These are phyloP conservation scores for Acanthisitta chloris DNA, from an alignment of 2,113 vertebrate species.

Conservation along the genomic window DNA sequence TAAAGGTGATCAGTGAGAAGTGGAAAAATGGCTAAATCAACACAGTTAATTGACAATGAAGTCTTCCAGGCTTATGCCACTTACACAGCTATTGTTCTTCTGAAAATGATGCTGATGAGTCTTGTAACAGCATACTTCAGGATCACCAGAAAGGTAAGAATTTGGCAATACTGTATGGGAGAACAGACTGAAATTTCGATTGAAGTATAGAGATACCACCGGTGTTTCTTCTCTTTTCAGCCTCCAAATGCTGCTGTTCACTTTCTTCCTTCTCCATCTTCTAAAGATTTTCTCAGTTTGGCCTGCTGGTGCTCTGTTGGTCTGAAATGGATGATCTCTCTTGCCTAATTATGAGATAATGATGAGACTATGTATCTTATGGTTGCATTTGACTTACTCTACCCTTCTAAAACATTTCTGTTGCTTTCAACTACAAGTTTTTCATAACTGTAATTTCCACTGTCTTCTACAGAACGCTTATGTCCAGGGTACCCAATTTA, in stretches of 20 bases:
- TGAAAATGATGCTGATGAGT: slow-evolving; percentile 88
- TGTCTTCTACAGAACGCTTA: neutral
- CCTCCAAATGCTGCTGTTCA: neutral
- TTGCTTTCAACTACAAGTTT: neutral
- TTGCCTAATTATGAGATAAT: neutral
- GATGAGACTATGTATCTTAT: neutral
- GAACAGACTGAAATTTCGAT: neutral
- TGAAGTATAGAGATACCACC: neutral
- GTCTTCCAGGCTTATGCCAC: slow-evolving; percentile 75
- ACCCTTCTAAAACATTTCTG: neutral
- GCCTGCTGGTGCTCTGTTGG: neutral
- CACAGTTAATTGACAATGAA: slow-evolving; percentile 66
- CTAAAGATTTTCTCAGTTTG: neutral
- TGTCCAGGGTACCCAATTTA: neutral
- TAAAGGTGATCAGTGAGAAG: neutral
- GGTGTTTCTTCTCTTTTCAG: neutral
- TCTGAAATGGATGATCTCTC: neutral
- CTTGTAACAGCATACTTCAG: slow-evolving; percentile 70
- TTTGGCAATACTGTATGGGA: neutral
- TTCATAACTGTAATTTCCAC: neutral
- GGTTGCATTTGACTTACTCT: neutral
- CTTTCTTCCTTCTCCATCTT: neutral
- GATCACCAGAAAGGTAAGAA: slow-evolving; percentile 76
- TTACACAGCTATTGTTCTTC: slow-evolving; percentile 73
- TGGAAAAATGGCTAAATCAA: slow-evolving; percentile 65